Evolutionary conservation across 2,888 invertebrate species (phyloP), one percentile per base, ranked within the genome.

Genomic region (Hypena proboscidalis): DNA sequence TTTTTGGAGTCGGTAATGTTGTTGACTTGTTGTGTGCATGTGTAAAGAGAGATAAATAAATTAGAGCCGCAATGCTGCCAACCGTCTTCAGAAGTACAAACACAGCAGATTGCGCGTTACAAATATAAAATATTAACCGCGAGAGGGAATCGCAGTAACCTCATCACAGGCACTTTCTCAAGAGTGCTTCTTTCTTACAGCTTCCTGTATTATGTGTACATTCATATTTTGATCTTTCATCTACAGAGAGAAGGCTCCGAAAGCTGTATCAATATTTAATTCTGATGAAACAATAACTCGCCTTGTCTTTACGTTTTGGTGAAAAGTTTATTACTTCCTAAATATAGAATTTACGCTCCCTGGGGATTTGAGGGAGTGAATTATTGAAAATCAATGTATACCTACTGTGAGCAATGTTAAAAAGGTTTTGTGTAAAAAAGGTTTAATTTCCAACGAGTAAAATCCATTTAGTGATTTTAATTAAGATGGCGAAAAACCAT

Each of bases 41-140:
- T n/a, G n/a, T n/a, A n/a, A n/a, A n/a, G n/a, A n/a, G n/a, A n/a
- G n/a, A n/a, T n/a, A n/a, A n/a, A n/a, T n/a, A n/a, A n/a, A n/a
- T n/a, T n/a, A n/a, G n/a, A n/a, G n/a, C n/a, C n/a, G n/a, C n/a
- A n/a, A n/a, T n/a, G n/a, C n/a, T n/a, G n/a, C n/a, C n/a, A n/a
- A n/a, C n/a, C n/a, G n/a, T n/a, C n/a, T n/a, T n/a, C n/a, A n/a
- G n/a, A n/a, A n/a, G n/a, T n/a, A n/a, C n/a, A n/a, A 44, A 51
- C 67, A 63, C 54, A 60, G 64, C 60, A 67, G 72, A 76, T 77
- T 80, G 74, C 70, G 77, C 71, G 77, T 78, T 76, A 80, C 62
- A 75, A 60, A 71, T 75, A 77, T 84, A 74, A 80, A 84, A 80
- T 85, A 84, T 84, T 83, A 77, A 83, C 70, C 47, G 61, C 51